Percentiles rank a stretch among this genome's conserved stretches.
Evolutionary conservation across 1,140 invertebrate genomes (phyloP).

Genomic region (Anthonomus grandis): DNA sequence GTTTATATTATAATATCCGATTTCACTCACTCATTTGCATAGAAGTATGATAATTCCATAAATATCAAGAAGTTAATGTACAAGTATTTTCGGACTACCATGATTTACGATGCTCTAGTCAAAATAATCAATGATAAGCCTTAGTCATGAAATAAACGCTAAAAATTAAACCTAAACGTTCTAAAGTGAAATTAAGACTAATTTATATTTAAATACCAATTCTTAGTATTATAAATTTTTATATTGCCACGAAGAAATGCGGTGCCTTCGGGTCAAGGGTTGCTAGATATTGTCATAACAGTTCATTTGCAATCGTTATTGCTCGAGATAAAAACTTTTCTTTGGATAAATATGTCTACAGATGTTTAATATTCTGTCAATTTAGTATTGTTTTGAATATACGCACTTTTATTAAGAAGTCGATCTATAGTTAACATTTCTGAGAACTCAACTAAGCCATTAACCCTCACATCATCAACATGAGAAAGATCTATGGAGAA

Average conservation of each 20-base stretch:
- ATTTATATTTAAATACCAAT: neutral
- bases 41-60: conserved; percentile 42
- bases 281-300: conserved; percentile 9
- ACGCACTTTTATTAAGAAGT: too few species aligned
- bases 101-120: conserved; percentile 27
- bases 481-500: too few species aligned
- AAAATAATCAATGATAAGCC: conserved; percentile 6
- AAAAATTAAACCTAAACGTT: neutral
- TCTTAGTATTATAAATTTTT: neutral
- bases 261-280: conserved; percentile 11
- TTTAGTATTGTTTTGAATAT: too few species aligned
- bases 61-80: conserved; percentile 45
- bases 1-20: neutral
- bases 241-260: conserved; percentile 1
- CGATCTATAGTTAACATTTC: too few species aligned
- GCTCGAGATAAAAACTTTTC: too few species aligned
- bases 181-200: neutral
- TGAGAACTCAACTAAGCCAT: too few species aligned
- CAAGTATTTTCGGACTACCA: conserved; percentile 46
- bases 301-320: too few species aligned
- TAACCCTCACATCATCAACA: too few species aligned
- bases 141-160: neutral
- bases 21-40: conserved; percentile 4
- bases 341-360: too few species aligned
- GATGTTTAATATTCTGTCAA: too few species aligned